Base-by-base conservation (phyloP, 2,888 invertebrate species). In the Sphaerophoria rueppellii region DNA sequence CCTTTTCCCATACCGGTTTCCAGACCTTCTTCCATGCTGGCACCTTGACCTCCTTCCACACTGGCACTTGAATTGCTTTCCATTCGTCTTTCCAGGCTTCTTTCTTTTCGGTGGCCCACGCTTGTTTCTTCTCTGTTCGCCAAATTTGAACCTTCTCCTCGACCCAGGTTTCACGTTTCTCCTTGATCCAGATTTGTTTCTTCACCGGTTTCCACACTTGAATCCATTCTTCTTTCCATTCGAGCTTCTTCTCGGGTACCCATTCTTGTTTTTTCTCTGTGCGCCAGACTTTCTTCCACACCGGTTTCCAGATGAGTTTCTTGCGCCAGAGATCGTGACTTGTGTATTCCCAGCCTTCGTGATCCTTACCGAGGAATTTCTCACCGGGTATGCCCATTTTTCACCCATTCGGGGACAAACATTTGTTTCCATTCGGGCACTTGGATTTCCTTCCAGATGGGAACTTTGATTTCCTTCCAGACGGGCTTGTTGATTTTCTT, bases 321-420 rank as follows among this genome's bases (percentile, higher is more conserved):
- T 96, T 96, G 90, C 96, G 96, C 96, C 96, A 96, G 40, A 96
- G 92, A 90, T 96, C 96, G 89, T 96, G 96, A 55, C 96, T 96
- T 46, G 96, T 96, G 89, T 96, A 96, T 90, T 96, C 95, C 94
- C 95, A 96, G 11, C 96, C 96, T 73, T 96, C 95, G 80, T 95
- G 94, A 92, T 96, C 96, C 89, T 95, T 96, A 32, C 96, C 96
- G 80, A 96, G 92, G 89, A 94, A 95, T 90, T 96, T 96, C 88
- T 96, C 95, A 6, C 96, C 96, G 0, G 96, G 96, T 65, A 96
- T 94, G 63, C 95, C 96, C 92, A 91, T 91, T 89, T 89, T 93
- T 93, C 9, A 93, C 93, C 92, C 93, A 93, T 88, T 93, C 93
- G 34, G 95, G 94, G 52, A 95, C 94, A 93, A 94, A 95, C 86